Evolutionary conservation across 2,113 vertebrate species (phyloP).

Genomic region (Ammodytes marinus): DNA sequence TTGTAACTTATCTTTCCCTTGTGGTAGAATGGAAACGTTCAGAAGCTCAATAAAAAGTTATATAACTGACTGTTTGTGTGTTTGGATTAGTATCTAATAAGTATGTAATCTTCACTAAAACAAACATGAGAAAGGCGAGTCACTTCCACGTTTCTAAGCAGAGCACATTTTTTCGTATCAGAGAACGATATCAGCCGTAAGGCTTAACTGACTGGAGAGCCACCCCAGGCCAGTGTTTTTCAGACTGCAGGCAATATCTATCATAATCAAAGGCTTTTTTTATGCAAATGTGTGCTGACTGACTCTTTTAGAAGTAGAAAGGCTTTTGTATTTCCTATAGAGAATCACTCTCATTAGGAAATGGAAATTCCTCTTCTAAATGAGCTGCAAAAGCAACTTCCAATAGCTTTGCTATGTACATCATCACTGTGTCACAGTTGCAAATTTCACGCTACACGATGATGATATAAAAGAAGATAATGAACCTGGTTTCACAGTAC

Average conservation of each 20-base stretch:
- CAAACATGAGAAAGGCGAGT: constrained; percentile 45
- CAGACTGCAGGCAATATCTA: constrained; percentile 74
- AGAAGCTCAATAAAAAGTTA: constrained; percentile 9
- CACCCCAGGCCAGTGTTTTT: constrained; percentile 77
- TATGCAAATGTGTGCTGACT: constrained; percentile 81
- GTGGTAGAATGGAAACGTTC: constrained; percentile 42
- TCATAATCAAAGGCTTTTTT: constrained; percentile 80
- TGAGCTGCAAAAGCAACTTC: constrained; percentile 62
- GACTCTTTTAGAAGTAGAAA: constrained; percentile 75
- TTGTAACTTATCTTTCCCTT: constrained; percentile 36
- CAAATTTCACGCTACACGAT: constrained; percentile 22
- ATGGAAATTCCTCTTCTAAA: constrained; percentile 66
- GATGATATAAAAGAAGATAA: constrained; percentile 20
- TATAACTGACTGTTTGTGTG: constrained; percentile 39
- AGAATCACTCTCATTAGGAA: constrained; percentile 76
- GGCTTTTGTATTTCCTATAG: constrained; percentile 73
- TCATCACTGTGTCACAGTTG: constrained; percentile 40
- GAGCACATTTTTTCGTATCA: constrained; percentile 66
- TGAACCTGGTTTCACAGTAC: background rate
- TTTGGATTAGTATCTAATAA: constrained; percentile 67
- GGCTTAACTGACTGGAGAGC: constrained; percentile 74
- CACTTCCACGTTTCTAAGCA: constrained; percentile 45
- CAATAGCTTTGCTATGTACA: constrained; percentile 30
- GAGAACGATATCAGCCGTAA: constrained; percentile 71
- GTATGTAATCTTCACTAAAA: constrained; percentile 64